Conservation (phyloP, 2,113 vertebrate genomes). For the Hirundichthys speculiger region DNA sequence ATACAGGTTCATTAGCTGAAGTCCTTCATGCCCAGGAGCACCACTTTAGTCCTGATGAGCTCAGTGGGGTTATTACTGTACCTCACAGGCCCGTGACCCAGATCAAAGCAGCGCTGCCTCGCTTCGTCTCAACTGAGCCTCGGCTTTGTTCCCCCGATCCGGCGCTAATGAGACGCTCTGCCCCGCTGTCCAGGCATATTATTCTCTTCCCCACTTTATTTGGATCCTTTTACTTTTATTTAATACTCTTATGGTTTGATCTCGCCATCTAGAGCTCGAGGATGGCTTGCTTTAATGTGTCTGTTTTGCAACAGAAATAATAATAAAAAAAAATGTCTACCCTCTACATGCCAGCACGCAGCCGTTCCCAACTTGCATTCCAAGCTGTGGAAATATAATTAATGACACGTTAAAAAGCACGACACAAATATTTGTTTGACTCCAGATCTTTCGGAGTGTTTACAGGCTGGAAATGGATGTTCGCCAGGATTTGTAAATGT, state of each 20-base stretch:
- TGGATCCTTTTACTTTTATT: conserved; percentile 50
- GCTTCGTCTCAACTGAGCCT: conserved; percentile 47
- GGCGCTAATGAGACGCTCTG: conserved; percentile 72
- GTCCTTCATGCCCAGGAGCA: conserved; percentile 61
- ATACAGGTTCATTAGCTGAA: conserved; percentile 62
- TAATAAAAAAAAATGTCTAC: background rate
- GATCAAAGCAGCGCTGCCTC: conserved; percentile 71
- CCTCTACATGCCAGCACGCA: background rate
- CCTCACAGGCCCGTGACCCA: conserved; percentile 71
- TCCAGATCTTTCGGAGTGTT: too few relatives aligned
- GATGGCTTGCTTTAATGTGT: conserved; percentile 9
- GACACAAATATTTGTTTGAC: too few relatives aligned
- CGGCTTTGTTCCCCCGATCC: conserved; percentile 65
- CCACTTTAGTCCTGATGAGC: conserved; percentile 74
- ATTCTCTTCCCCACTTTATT: conserved; percentile 57
- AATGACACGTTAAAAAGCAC: too few relatives aligned
- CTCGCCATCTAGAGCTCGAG: conserved; percentile 23
- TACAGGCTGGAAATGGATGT: too few relatives aligned
- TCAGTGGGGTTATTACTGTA: conserved; percentile 74
- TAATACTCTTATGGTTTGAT: conserved; percentile 44
- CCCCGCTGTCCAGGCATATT: conserved; percentile 51
- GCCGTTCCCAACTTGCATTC: too few relatives aligned
- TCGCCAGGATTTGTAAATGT: too few relatives aligned
- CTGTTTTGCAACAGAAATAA: conserved; percentile 11
- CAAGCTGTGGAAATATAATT: too few relatives aligned